Evolutionary conservation across 2,113 vertebrate genomes (phyloP).

Genomic region (Seriola rivoliana): DNA sequence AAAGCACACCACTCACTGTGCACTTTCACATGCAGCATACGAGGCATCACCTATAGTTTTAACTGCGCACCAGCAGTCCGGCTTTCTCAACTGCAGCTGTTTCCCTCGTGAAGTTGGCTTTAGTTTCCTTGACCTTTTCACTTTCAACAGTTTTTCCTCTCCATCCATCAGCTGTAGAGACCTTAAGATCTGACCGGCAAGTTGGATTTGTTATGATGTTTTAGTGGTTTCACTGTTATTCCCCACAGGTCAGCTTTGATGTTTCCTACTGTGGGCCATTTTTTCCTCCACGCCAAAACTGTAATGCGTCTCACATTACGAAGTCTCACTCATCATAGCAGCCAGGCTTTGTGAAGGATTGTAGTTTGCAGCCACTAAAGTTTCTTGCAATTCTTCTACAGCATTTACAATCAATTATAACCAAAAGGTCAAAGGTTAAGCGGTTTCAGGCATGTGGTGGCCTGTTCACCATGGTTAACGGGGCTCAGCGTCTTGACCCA

Average conservation of each 20-base stretch:
- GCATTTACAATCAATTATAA: neutral
- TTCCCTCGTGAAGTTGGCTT: neutral
- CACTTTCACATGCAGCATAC: neutral
- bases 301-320: neutral
- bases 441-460: neutral
- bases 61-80: neutral
- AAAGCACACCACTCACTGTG: neutral
- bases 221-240: neutral
- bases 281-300: neutral
- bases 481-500: neutral
- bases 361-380: neutral
- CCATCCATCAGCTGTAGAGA: neutral
- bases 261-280: neutral
- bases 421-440: neutral
- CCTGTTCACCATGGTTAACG: neutral
- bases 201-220: neutral
- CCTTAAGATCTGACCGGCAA: neutral
- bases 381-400: neutral
- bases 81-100: neutral
- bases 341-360: neutral
- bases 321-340: neutral
- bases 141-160: neutral
- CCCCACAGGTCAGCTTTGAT: neutral
- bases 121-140: neutral
- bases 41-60: neutral